A percentile compares a stretch with the other conserved stretches of the same genome.
Conservation (phyloP, 1,140 invertebrate genomes). For the Dolichoris vasculosae region DNA sequence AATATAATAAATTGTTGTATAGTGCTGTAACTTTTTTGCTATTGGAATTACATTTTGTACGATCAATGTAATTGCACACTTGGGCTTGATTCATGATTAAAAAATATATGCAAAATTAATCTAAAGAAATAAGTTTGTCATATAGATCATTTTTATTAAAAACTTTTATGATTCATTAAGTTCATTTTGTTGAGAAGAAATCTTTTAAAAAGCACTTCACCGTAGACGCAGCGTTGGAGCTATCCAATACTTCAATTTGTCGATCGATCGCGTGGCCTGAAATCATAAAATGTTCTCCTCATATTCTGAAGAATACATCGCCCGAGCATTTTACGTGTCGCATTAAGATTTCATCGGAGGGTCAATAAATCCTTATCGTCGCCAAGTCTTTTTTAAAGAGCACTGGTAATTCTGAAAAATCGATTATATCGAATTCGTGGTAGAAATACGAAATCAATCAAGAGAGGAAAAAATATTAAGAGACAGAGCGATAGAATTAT, state of each 20-base stretch:
- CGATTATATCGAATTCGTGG: slow-evolving; percentile 48
- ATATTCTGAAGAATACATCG: not conserved
- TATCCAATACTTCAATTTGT: slow-evolving; percentile 1
- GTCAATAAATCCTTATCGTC: slow-evolving; percentile 15
- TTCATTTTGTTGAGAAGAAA: not conserved
- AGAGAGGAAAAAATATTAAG: not conserved
- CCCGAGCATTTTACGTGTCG: slow-evolving; percentile 10
- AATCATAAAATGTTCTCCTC: not conserved
- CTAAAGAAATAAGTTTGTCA: not conserved
- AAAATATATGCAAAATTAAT: not conserved
- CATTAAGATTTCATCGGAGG: slow-evolving; percentile 24
- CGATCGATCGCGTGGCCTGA: not conserved
- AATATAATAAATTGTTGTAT: too few species aligned
- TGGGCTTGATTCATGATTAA: not conserved
- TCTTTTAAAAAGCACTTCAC: not conserved
- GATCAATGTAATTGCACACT: not conserved
- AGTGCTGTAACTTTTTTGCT: too few species aligned
- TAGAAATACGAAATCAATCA: not conserved
- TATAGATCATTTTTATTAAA: not conserved
- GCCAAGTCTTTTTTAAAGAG: not conserved
- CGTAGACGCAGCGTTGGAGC: not conserved
- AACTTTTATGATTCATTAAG: slow-evolving; percentile 1
- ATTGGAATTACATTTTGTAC: not conserved
- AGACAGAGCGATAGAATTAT: not conserved
- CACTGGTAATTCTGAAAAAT: slow-evolving; percentile 19